A percentile compares a stretch with the other conserved stretches of the same genome.
These are phyloP conservation scores for Lindbergichthys nudifrons DNA, from an alignment of 2,797 vertebrate genomes.

Conservation along the genomic window DNA sequence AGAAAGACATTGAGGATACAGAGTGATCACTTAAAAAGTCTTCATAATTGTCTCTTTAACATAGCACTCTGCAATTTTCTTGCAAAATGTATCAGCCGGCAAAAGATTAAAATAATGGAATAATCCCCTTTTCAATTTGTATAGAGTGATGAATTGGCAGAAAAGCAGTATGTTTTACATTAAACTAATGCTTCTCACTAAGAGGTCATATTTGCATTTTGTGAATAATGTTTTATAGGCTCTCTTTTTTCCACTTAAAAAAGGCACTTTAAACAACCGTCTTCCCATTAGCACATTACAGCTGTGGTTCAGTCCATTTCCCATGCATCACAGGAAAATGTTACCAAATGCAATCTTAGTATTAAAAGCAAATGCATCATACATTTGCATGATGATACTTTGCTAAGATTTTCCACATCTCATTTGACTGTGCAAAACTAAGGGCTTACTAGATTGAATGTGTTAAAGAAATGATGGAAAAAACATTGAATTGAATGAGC, in stretches of 20 bases:
- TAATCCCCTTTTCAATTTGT: slow-evolving; percentile 32
- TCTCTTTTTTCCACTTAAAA: background rate
- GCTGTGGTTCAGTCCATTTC: background rate
- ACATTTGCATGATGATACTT: no score
- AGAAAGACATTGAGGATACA: background rate
- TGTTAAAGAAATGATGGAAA: background rate
- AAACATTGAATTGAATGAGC: background rate
- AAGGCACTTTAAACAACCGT: background rate
- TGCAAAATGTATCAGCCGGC: slow-evolving; percentile 3
- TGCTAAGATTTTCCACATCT: no score
- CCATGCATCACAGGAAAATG: slow-evolving; percentile 12
- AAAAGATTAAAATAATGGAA: slow-evolving; percentile 32
- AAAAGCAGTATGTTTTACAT: slow-evolving; percentile 20
- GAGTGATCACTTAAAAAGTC: background rate
- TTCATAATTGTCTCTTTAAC: background rate
- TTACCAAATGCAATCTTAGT: slow-evolving; percentile 4
- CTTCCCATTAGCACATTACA: background rate
- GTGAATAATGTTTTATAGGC: background rate
- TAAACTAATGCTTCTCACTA: slow-evolving; percentile 11
- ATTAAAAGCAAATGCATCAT: slow-evolving; percentile 9
- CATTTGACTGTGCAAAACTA: slow-evolving; percentile 18
- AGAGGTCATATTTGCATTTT: slow-evolving; percentile 3
- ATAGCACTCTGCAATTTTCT: slow-evolving; percentile 3
- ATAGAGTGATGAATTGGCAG: background rate
- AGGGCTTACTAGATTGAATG: background rate